Percentiles rank a stretch among this genome's conserved stretches.
phyloP scores from a whole-genome alignment of 2,888 invertebrate genomes.

The Heliconius ethilla region DNA sequence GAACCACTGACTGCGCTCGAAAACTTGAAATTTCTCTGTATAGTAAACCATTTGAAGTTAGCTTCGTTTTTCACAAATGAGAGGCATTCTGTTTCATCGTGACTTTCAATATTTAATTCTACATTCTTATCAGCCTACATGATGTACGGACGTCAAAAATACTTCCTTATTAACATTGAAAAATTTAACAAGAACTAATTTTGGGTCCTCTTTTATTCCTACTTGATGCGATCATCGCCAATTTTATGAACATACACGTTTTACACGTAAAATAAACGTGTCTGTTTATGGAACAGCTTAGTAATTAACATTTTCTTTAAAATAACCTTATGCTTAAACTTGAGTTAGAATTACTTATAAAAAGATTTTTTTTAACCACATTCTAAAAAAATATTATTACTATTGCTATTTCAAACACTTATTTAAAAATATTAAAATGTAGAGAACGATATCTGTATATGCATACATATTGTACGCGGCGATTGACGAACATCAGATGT shows the following conservation, averaged over 20 bases:
- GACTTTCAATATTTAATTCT: constrained; percentile 1
- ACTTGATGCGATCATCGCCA: constrained; percentile 12
- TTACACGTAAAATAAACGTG: neutral
- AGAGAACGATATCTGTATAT: no score
- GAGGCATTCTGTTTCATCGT: neutral
- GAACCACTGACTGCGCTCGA: neutral
- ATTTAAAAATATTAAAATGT: no score
- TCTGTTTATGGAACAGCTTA: neutral
- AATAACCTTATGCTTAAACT: no score
- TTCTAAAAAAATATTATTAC: neutral
- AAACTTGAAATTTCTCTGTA: neutral
- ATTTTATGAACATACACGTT: neutral
- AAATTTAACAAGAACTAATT: constrained; percentile 36
- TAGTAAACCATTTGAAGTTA: neutral
- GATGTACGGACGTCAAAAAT: constrained; percentile 13
- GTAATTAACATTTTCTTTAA: no score
- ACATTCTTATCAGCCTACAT: constrained; percentile 29
- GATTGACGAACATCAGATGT: constrained; percentile 41
- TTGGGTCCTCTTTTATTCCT: constrained; percentile 27
- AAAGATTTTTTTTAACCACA: neutral
- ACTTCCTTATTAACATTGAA: constrained; percentile 43
- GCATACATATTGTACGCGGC: constrained; percentile 14
- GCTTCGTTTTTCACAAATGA: neutral
- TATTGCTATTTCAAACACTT: no score
- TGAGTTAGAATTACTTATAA: neutral